A percentile compares a stretch with the other conserved stretches of the same genome.
These are phyloP conservation scores for Procavia capensis DNA, from an alignment of 2,113 vertebrate genomes.

Conservation along the genomic window DNA sequence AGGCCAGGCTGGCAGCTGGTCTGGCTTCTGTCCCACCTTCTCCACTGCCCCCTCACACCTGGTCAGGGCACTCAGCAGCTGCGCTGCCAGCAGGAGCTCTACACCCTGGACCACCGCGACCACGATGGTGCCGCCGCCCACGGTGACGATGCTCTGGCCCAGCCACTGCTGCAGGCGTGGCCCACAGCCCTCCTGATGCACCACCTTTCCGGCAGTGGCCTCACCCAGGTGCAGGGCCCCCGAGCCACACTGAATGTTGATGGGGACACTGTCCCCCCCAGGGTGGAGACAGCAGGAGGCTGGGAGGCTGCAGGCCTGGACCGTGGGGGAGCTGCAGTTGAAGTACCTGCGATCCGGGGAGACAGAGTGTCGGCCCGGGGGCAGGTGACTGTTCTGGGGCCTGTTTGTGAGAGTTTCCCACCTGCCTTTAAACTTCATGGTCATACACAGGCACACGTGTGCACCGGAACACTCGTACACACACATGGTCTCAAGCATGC, in stretches of 20 bases:
- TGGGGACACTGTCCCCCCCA: slow-evolving; percentile 87
- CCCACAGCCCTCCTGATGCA: slow-evolving; percentile 91
- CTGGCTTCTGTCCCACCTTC: fast-evolving
- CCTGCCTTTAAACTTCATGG: neutral
- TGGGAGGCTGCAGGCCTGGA: slow-evolving; percentile 92
- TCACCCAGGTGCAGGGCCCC: slow-evolving; percentile 88
- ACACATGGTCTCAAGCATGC: too few relatives aligned
- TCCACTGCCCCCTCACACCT: neutral
- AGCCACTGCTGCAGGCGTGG: slow-evolving; percentile 88
- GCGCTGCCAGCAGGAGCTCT: slow-evolving; percentile 84
- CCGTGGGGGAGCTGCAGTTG: slow-evolving; percentile 93
- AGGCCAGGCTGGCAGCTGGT: neutral
- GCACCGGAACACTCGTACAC: too few relatives aligned
- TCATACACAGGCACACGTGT: too few relatives aligned
- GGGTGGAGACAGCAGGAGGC: slow-evolving; percentile 93
- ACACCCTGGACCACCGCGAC: slow-evolving; percentile 86
- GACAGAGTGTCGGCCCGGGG: fast-evolving
- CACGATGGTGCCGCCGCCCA: neutral
- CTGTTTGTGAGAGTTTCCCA: fast-evolving
- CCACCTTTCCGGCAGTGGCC: slow-evolving; percentile 79
- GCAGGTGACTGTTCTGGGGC: fast-evolving
- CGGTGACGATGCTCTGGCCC: slow-evolving; percentile 71
- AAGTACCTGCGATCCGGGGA: slow-evolving; percentile 89
- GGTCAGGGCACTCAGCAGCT: slow-evolving; percentile 85
- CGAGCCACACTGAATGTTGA: slow-evolving; percentile 91